phyloP scores from a whole-genome alignment of 2,888 invertebrate genomes.

The Synergus japonicus region DNA sequence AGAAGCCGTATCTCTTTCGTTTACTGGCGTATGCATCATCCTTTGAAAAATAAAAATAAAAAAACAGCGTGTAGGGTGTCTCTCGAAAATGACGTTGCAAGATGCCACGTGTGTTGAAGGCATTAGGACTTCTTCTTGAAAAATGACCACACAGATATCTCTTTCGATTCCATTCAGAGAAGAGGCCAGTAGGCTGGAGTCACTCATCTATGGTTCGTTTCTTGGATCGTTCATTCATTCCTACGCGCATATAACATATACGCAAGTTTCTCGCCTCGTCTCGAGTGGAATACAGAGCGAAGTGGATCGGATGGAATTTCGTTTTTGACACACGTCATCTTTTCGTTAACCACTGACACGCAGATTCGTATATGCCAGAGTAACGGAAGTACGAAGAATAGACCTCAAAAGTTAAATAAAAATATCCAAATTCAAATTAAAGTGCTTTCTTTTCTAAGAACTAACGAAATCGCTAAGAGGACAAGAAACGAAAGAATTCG shows the following conservation, averaged over 20 bases:
- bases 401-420: slow-evolving; percentile 9
- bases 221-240: slow-evolving; percentile 65
- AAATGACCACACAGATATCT: slow-evolving; percentile 72
- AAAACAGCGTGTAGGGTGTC: slow-evolving; percentile 55
- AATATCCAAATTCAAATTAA: slow-evolving; percentile 15
- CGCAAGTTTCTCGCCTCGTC: slow-evolving; percentile 56
- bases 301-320: slow-evolving; percentile 71
- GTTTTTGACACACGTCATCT: slow-evolving; percentile 66
- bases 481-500: neutral
- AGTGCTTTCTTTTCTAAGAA: neutral
- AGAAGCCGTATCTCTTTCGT: slow-evolving; percentile 58
- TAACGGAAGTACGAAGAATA: slow-evolving; percentile 36
- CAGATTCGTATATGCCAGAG: slow-evolving; percentile 52
- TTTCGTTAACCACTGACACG: slow-evolving; percentile 53
- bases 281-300: slow-evolving; percentile 68
- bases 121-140: slow-evolving; percentile 63
- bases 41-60: slow-evolving; percentile 52
- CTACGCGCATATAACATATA: slow-evolving; percentile 50
- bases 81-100: slow-evolving; percentile 59
- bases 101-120: slow-evolving; percentile 58
- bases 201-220: slow-evolving; percentile 52
- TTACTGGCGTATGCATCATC: slow-evolving; percentile 51
- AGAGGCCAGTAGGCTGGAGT: slow-evolving; percentile 60
- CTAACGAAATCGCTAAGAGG: neutral
- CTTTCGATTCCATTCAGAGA: slow-evolving; percentile 67